Evolutionary conservation across 2,797 vertebrate genomes (phyloP).

Genomic region (Myioborus melanocephalus): DNA sequence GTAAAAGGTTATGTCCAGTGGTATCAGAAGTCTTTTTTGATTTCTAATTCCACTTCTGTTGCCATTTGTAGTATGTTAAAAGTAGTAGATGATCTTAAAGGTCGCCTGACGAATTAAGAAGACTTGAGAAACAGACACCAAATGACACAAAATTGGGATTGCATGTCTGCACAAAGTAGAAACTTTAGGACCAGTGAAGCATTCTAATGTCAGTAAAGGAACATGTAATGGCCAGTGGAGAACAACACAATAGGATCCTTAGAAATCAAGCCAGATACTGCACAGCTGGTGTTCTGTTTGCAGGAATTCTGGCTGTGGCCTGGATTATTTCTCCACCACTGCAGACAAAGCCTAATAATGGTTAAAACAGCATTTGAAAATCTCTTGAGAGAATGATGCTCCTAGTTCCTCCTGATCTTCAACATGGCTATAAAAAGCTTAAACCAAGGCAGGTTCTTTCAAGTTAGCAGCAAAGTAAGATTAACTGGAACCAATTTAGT

Average conservation of each 20-base stretch:
- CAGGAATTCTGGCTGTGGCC: not conserved
- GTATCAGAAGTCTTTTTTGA: not conserved
- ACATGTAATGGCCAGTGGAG: not conserved
- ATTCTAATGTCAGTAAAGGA: not conserved
- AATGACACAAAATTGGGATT: not conserved
- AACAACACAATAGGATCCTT: not conserved
- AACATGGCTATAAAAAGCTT: not conserved
- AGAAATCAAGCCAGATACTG: not conserved
- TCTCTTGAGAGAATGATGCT: not conserved
- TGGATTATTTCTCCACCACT: not conserved
- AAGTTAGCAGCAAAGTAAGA: constrained; percentile 19
- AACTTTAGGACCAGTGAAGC: not conserved
- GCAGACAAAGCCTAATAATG: not conserved
- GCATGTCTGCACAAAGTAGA: not conserved
- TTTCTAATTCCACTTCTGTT: not conserved
- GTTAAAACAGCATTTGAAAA: not conserved
- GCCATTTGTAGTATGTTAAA: not conserved
- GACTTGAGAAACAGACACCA: not conserved
- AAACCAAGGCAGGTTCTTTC: constrained; percentile 12
- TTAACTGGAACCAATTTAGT: constrained; percentile 49
- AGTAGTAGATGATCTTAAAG: not conserved
- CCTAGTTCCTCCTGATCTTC: not conserved
- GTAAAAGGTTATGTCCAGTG: not conserved
- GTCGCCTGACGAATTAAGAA: not conserved
- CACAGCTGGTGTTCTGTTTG: not conserved